These are phyloP conservation scores for Drosophila prosaltans DNA, from an alignment of 1,140 invertebrate species.

Conservation along the genomic window DNA sequence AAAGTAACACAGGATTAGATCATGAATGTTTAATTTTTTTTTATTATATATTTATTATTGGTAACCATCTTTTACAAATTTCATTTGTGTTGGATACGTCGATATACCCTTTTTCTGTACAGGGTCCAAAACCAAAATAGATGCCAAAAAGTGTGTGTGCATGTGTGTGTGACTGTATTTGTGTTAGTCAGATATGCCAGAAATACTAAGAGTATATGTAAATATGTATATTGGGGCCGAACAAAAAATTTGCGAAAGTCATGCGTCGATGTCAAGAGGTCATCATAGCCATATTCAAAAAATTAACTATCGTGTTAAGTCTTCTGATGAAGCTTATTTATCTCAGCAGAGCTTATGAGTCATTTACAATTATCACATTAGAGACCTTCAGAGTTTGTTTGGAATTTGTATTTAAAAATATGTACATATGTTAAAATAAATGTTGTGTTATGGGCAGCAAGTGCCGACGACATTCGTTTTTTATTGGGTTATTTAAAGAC, in stretches of 20 bases:
- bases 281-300: not conserved
- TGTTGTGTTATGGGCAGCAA: conserved; percentile 43
- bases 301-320: not conserved
- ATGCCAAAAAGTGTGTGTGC: not conserved
- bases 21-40: too few species aligned
- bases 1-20: too few species aligned
- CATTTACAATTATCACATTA: not conserved
- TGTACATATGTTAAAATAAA: conserved; percentile 19
- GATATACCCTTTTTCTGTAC: not conserved
- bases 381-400: not conserved
- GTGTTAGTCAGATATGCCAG: not conserved
- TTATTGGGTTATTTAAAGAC: conserved; percentile 17
- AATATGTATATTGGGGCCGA: not conserved
- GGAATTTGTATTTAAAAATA: not conserved
- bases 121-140: not conserved
- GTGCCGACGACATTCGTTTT: conserved; percentile 24
- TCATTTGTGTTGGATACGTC: not conserved
- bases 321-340: not conserved
- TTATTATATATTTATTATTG: too few species aligned
- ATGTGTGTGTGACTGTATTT: not conserved
- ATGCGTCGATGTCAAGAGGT: conserved; percentile 1
- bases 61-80: too few species aligned
- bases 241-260: not conserved
- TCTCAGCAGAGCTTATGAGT: not conserved
- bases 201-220: not conserved